Evolutionary conservation across 2,797 vertebrate genomes (phyloP).

Genomic region (Poliocrania exsul): DNA sequence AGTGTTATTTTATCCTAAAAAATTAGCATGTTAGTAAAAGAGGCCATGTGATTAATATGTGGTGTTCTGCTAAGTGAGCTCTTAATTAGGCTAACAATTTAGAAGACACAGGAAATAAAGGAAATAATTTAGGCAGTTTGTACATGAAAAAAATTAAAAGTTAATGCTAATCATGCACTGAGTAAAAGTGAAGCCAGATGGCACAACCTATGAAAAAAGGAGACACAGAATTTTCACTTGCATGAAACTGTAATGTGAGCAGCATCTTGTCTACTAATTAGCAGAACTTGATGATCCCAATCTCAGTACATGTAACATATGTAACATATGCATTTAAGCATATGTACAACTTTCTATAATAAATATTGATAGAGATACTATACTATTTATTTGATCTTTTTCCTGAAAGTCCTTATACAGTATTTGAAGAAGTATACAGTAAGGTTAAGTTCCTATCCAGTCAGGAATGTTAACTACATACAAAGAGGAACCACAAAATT

Average conservation of each 20-base stretch:
- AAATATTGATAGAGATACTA: conserved; percentile 43
- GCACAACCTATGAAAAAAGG: conserved; percentile 66
- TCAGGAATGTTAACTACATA: background rate
- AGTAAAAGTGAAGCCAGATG: conserved; percentile 74
- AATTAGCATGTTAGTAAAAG: conserved; percentile 18
- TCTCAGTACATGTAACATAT: conserved; percentile 10
- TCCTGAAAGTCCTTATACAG: background rate
- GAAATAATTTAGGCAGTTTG: conserved; percentile 59
- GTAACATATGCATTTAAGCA: conserved; percentile 23
- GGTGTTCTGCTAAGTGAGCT: conserved; percentile 6
- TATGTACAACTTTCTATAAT: conserved; percentile 15
- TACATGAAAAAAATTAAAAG: conserved; percentile 58
- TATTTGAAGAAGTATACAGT: background rate
- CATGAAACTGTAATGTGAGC: conserved; percentile 65
- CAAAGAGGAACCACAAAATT: background rate
- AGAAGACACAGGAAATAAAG: conserved; percentile 29
- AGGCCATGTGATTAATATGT: background rate
- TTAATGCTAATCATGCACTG: conserved; percentile 52
- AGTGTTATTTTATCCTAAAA: conserved; percentile 7
- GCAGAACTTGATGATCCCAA: conserved; percentile 50
- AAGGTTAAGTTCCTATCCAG: background rate
- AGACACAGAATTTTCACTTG: conserved; percentile 63
- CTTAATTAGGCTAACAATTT: conserved; percentile 23
- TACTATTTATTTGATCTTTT: conserved; percentile 13
- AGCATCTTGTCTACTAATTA: conserved; percentile 61